phyloP scores from a whole-genome alignment of 2,888 invertebrate species.

The Allygus modestus region DNA sequence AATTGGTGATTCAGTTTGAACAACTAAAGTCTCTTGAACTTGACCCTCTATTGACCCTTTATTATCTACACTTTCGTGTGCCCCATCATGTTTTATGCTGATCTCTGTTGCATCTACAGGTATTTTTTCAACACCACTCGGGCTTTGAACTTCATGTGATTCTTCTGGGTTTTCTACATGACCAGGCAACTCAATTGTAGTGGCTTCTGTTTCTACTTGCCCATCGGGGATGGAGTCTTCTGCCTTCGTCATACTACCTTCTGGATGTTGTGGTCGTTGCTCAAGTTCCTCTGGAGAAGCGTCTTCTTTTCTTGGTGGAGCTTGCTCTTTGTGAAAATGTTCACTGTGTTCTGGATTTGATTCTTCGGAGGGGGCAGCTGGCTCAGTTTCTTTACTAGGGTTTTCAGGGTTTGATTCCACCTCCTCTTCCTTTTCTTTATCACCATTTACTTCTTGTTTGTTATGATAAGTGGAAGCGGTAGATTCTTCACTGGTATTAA shows the following conservation, averaged over 20 bases:
- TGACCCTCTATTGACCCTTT: background rate
- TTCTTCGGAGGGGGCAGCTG: slow-evolving; percentile 63
- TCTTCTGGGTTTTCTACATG: background rate
- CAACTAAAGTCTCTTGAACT: background rate
- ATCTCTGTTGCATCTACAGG: background rate
- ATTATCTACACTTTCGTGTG: background rate
- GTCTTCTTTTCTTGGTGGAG: slow-evolving; percentile 43
- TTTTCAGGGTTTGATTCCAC: slow-evolving; percentile 66
- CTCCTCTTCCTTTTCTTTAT: slow-evolving; percentile 61
- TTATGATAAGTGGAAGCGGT: background rate
- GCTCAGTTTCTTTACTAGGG: slow-evolving; percentile 65
- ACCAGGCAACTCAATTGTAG: background rate
- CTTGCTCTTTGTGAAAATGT: slow-evolving; percentile 7
- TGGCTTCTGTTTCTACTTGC: background rate
- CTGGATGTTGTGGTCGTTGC: slow-evolving; percentile 36
- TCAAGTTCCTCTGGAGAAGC: slow-evolving; percentile 33
- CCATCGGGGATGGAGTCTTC: slow-evolving; percentile 45
- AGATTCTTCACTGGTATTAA: slow-evolving; percentile 58
- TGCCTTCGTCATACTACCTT: slow-evolving; percentile 53
- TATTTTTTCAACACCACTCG: background rate
- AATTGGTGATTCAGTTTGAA: slow-evolving; percentile 28
- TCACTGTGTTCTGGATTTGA: background rate
- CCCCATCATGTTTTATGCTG: background rate
- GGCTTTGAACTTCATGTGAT: background rate
- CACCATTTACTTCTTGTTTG: slow-evolving; percentile 51